phyloP scores from a whole-genome alignment of 2,113 vertebrate genomes.

The Tragelaphus strepsiceros region DNA sequence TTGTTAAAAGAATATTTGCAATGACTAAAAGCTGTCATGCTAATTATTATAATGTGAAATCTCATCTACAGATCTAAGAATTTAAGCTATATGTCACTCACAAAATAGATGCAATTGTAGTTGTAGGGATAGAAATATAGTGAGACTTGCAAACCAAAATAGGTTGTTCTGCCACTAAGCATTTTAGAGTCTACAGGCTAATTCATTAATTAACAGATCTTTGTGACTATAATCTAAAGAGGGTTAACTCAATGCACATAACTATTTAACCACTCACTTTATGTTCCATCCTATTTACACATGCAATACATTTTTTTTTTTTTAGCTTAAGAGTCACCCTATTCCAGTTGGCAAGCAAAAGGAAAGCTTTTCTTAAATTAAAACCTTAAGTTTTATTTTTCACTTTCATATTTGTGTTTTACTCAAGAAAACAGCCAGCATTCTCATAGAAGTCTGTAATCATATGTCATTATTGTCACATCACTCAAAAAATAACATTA shows the following conservation, averaged over 20 bases:
- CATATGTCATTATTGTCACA: background rate
- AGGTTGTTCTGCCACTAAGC: background rate
- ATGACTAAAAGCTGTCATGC: background rate
- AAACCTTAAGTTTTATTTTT: background rate
- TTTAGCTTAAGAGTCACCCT: background rate
- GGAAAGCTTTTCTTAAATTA: background rate
- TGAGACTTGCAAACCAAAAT: background rate
- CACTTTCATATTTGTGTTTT: background rate
- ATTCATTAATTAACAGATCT: background rate
- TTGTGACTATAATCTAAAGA: background rate
- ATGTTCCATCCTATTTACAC: background rate
- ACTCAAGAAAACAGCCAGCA: background rate
- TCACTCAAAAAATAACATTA: background rate
- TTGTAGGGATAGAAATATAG: background rate
- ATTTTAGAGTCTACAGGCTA: background rate
- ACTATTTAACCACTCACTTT: background rate
- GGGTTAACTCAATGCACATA: background rate
- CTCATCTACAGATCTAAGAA: background rate
- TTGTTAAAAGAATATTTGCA: conserved; percentile 12
- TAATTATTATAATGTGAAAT: background rate
- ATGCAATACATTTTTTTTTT: background rate
- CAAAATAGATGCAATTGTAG: background rate
- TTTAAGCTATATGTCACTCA: conserved; percentile 3
- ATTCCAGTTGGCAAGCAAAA: background rate
- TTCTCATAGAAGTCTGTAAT: background rate